phyloP scores from a whole-genome alignment of 1,140 invertebrate genomes.

The Ectropis grisescens region DNA sequence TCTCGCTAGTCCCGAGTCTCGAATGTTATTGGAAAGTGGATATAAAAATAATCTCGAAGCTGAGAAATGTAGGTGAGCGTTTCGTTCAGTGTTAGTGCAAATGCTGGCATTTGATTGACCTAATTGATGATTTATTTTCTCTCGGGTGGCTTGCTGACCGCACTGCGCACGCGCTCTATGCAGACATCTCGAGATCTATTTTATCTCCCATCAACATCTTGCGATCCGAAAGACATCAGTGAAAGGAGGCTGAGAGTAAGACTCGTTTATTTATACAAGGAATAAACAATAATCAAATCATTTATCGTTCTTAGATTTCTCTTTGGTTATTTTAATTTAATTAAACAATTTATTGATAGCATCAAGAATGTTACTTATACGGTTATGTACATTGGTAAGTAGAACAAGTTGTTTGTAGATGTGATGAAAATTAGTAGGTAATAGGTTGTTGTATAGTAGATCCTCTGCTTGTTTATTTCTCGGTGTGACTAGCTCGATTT shows the following conservation, averaged over 20 bases:
- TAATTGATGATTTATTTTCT: constrained; percentile 68
- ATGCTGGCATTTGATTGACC: constrained; percentile 61
- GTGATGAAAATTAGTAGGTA: too few relatives aligned
- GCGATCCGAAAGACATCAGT: constrained; percentile 61
- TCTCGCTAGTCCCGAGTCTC: too few relatives aligned
- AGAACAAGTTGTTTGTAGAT: too few relatives aligned
- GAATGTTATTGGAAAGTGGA: too few relatives aligned
- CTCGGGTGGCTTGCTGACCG: constrained; percentile 45
- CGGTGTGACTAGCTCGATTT: too few relatives aligned
- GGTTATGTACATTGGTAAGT: too few relatives aligned
- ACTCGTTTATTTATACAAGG: constrained; percentile 61
- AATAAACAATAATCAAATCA: constrained; percentile 64
- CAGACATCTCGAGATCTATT: constrained; percentile 60
- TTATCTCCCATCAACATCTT: constrained; percentile 60
- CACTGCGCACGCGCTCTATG: constrained; percentile 28
- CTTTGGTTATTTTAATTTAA: constrained; percentile 37
- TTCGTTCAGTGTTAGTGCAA: too few relatives aligned
- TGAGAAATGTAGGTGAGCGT: too few relatives aligned
- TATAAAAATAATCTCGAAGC: too few relatives aligned
- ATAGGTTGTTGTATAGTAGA: too few relatives aligned
- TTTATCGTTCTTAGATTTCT: constrained; percentile 49
- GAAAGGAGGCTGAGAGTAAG: constrained; percentile 59
- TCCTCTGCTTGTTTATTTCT: too few relatives aligned
- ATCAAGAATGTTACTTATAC: constrained; percentile 9
- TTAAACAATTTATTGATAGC: constrained; percentile 21